Evolutionary conservation across 1,140 invertebrate species (phyloP), one percentile per base, ranked within the genome.

Genomic region (Augochlora pura): DNA sequence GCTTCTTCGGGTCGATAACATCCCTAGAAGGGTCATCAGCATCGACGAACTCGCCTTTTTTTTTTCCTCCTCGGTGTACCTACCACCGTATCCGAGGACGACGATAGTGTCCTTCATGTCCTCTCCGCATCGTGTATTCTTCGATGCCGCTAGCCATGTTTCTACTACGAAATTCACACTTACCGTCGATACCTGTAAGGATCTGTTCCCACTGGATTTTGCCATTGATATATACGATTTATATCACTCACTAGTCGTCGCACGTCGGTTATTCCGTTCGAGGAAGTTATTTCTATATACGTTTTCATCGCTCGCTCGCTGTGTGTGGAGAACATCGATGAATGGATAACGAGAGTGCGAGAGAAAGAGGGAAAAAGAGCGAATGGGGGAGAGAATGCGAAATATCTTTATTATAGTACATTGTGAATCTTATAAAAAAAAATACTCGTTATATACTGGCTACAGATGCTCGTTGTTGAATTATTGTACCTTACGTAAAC

Each of bases 231-330:
- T 68, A 46, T 71, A 71, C 52, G 82, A 84, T 76, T 32, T 60
- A 72, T 46, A 25, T 80, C 75, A 74, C 76, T 72, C 75, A 59
- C 64, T 85, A 85, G 78, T 84, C 77, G 82, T 81, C 38, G 59
- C 49, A 69, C 49, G 62, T 14, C 6, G 3, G 59, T 84, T 80
- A 83, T 84, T 63, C 70, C 68, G 74, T 46, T 72, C 66, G 65
- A 80, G 70, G 70, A 83, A 83, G n/a, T 74, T 32, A 75, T 77
- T 81, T 77, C 64, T 81, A 75, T 49, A 73, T 52, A 57, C 59
- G 42, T 67, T 52, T 76, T 52, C 77, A 80, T 79, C 75, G 68
- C 79, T 86, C 74, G 80, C 38, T 74, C 63, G 52, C 64, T 77
- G 81, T 73, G 60, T 77, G 81, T 73, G 60, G 60, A 73, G 60